Base-by-base conservation (phyloP, 2,888 invertebrate genomes). In the Papilio protenor region DNA sequence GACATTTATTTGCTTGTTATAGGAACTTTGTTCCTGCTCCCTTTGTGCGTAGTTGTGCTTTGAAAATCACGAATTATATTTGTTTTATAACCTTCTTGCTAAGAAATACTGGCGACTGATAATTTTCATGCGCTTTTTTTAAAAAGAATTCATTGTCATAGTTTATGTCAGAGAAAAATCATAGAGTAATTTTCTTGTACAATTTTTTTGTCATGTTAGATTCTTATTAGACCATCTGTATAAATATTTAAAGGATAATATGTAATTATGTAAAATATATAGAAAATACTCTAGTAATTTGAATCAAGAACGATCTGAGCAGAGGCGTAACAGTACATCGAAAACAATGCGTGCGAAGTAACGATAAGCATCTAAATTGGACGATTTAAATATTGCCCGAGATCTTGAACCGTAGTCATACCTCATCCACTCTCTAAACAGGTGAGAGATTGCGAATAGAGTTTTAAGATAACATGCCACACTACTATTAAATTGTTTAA, bases 291-390 rank as follows among this genome's bases (percentile, higher is more conserved):
- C 16, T 12, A 55, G 57, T 57, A 66, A 59, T 77, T 73, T 74
- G 59, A 45, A 64, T 4, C 8, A 12, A 72, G 77, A 74, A 12
- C 70, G 27, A 70, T 16, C 70, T n/a, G 70, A 70, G 18, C 74
- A 66, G 71, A 77, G 78, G 79, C 81, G 79, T 76, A 79, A 70
- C 79, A 74, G 77, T 77, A 66, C 78, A 80, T 81, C 81, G 81
- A 80, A 79, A 84, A 87, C 87, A 87, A 87, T 87, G 86, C 87
- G 83, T 85, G 87, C 85, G 85, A 84, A 85, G 70, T 79, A 69
- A 33, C 16, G 85, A 87, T 87, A 83, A 77, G 61, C 79, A 88
- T 88, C 87, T 87, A 84, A 89, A 90, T 90, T 88, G 89, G 87
- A 82, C 85, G 83, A 82, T 86, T 85, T 85, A 84, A 86, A 87